Evolutionary conservation across 2,113 vertebrate species (phyloP).

Genomic region (Microcebus tavaratra): DNA sequence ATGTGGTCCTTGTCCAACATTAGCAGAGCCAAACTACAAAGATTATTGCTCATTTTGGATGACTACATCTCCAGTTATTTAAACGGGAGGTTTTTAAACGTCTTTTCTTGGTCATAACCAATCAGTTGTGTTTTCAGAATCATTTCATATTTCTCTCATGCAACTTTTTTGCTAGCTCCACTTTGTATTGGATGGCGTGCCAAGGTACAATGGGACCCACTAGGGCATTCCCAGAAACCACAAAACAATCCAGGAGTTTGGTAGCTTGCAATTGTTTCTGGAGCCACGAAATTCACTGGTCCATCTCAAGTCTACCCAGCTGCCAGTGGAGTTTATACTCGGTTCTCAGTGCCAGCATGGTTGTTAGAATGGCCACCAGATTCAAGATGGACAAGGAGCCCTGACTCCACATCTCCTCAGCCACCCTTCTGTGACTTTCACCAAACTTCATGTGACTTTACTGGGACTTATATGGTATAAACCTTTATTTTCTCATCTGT

Average conservation of each 20-base stretch:
- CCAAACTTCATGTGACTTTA: not conserved
- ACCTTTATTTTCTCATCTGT: not conserved
- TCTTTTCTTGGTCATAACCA: slow-evolving; percentile 59
- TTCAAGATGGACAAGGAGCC: not conserved
- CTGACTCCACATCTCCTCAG: not conserved
- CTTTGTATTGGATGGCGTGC: slow-evolving; percentile 37
- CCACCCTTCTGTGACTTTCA: not conserved
- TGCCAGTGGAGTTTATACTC: not conserved
- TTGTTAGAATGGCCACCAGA: not conserved
- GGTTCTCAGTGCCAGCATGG: not conserved
- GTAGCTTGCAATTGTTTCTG: not conserved
- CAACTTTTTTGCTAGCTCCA: slow-evolving; percentile 44
- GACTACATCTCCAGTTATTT: slow-evolving; percentile 74
- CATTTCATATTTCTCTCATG: slow-evolving; percentile 44
- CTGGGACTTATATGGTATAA: not conserved
- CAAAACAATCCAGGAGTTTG: not conserved
- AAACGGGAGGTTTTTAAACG: slow-evolving; percentile 33
- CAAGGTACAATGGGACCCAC: not conserved
- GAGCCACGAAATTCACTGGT: not conserved
- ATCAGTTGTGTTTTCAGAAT: slow-evolving; percentile 48
- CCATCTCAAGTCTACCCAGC: not conserved
- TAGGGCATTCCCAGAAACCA: not conserved
- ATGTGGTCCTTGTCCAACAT: slow-evolving; percentile 52
- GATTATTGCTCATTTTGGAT: slow-evolving; percentile 76
- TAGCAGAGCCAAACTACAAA: slow-evolving; percentile 71